These are phyloP conservation scores for Ypsolopha scabrella DNA, from an alignment of 2,888 invertebrate species.

Conservation along the genomic window DNA sequence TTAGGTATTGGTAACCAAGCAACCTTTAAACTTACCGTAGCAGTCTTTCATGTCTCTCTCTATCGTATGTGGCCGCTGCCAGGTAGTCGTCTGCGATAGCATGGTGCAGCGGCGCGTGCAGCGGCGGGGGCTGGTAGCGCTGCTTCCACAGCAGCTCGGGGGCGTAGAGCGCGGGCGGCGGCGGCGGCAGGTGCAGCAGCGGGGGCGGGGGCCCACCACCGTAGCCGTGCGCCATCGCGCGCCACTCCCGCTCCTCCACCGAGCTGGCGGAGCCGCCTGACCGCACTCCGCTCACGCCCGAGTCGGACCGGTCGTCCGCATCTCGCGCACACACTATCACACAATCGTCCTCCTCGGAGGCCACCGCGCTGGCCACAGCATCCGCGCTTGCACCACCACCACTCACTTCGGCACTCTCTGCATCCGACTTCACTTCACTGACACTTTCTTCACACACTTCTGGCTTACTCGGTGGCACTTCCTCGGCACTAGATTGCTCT, in stretches of 20 bases:
- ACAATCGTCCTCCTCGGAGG: constrained; percentile 74
- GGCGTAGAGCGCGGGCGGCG: constrained; percentile 63
- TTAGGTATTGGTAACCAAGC: background rate
- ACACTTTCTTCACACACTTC: constrained; percentile 1
- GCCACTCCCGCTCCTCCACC: constrained; percentile 81
- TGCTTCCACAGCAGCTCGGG: constrained; percentile 73
- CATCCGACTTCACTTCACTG: constrained; percentile 29
- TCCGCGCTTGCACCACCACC: constrained; percentile 57
- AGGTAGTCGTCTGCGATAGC: constrained; percentile 64
- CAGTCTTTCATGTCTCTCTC: constrained; percentile 77
- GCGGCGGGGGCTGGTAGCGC: constrained; percentile 66
- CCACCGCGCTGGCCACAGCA: constrained; percentile 66
- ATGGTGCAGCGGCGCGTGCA: constrained; percentile 64
- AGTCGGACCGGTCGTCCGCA: constrained; percentile 73
- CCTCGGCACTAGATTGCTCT: background rate
- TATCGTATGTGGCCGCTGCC: constrained; percentile 68
- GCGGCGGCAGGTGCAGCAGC: constrained; percentile 56
- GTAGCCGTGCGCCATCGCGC: constrained; percentile 79
- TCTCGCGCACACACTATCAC: constrained; percentile 73
- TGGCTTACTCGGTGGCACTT: background rate
- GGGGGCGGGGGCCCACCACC: constrained; percentile 75
- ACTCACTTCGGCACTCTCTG: constrained; percentile 33
- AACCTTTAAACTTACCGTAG: constrained; percentile 63
- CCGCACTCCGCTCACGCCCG: constrained; percentile 81
- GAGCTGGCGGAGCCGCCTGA: constrained; percentile 80